Evolutionary conservation across 1,140 invertebrate genomes (phyloP).

Genomic region (Plectrocnemia conspersa): DNA sequence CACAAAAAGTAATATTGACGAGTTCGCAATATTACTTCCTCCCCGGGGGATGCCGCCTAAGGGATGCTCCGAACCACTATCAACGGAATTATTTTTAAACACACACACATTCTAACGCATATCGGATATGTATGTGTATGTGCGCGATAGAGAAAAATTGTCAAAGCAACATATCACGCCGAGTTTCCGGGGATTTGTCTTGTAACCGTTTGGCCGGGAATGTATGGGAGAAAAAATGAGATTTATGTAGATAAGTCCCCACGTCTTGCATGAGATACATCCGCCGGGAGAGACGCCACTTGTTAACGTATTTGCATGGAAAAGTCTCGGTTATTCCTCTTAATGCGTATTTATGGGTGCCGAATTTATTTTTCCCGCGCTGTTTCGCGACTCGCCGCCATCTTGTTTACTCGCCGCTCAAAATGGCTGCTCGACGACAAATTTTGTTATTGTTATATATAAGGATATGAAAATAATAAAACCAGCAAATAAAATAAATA

Average conservation of each 20-base stretch:
- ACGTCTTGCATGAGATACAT: conserved; percentile 5
- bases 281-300: conserved; percentile 3
- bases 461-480: no score
- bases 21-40: conserved; percentile 26
- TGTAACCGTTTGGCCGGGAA: conserved; percentile 1
- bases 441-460: no score
- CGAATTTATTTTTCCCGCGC: conserved; percentile 20
- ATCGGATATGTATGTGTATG: no score
- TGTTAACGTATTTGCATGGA: conserved; percentile 16
- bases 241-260: conserved; percentile 20
- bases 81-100: conserved; percentile 13
- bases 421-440: no score
- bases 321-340: conserved; percentile 12
- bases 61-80: conserved; percentile 15
- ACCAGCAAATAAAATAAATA: no score
- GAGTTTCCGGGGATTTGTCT: conserved; percentile 4
- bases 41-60: conserved; percentile 7
- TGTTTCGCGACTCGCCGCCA: no score
- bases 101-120: no score
- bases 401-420: no score
- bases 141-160: no score
- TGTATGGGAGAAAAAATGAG: conserved; percentile 2
- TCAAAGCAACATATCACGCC: conserved; percentile 1
- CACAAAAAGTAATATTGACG: conserved; percentile 31
- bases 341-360: conserved; percentile 17